phyloP scores from a whole-genome alignment of 2,113 vertebrate species.

The Athene noctua region DNA sequence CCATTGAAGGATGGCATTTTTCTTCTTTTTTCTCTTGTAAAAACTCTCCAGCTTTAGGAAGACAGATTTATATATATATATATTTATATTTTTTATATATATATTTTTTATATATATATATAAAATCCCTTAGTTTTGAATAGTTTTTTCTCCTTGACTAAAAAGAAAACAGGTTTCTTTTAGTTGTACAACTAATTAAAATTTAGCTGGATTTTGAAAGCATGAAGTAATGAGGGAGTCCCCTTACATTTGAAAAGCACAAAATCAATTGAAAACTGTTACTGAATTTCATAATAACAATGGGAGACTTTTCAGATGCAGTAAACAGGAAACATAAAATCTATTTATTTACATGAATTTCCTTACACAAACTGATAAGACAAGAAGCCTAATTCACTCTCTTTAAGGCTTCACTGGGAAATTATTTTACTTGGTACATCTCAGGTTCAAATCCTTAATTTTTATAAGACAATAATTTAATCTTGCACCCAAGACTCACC shows the following conservation, averaged over 20 bases:
- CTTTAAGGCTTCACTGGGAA: neutral
- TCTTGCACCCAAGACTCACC: neutral
- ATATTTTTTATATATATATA: fast-evolving
- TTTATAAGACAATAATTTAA: neutral
- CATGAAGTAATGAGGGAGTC: neutral
- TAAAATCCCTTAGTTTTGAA: neutral
- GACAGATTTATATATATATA: neutral
- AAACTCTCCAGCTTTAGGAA: neutral
- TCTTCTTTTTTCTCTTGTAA: neutral
- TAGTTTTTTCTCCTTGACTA: neutral
- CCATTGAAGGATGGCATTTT: neutral
- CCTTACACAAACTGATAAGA: neutral
- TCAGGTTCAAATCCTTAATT: neutral
- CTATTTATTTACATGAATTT: neutral
- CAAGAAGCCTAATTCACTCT: neutral
- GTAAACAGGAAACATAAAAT: neutral
- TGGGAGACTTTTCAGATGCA: neutral
- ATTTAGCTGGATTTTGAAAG: neutral
- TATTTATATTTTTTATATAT: neutral
- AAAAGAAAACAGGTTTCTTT: neutral
- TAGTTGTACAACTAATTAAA: neutral
- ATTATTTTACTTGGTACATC: neutral
- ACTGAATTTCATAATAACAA: neutral
- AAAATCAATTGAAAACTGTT: neutral
- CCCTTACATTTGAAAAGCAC: neutral